These are phyloP conservation scores for Poeciliopsis retropinna DNA, from an alignment of 2,113 vertebrate species.

Conservation along the genomic window DNA sequence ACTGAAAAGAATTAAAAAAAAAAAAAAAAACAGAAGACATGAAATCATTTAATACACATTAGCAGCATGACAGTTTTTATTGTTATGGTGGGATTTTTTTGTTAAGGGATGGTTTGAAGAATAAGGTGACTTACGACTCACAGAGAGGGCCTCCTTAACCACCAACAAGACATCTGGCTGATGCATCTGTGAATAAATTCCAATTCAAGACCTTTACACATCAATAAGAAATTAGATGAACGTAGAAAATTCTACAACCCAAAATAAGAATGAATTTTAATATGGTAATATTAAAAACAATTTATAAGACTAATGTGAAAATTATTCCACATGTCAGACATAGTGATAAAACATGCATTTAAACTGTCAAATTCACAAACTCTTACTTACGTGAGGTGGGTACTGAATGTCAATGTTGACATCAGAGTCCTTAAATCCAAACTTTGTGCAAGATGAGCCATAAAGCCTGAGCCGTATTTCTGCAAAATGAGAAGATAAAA, in stretches of 20 bases:
- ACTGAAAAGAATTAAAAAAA: constrained; percentile 73
- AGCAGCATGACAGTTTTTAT: background rate
- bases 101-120: background rate
- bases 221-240: constrained; percentile 32
- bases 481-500: constrained; percentile 63
- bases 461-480: constrained; percentile 93
- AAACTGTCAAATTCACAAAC: constrained; percentile 25
- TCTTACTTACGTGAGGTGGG: constrained; percentile 88
- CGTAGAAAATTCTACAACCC: background rate
- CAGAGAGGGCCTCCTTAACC: constrained; percentile 89
- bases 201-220: constrained; percentile 64
- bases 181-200: constrained; percentile 87
- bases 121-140: constrained; percentile 84
- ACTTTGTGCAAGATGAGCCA: constrained; percentile 90
- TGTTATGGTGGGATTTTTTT: background rate
- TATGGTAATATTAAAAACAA: background rate
- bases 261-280: background rate
- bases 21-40: constrained; percentile 5
- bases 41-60: background rate
- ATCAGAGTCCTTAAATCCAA: constrained; percentile 94
- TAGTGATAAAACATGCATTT: background rate
- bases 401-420: constrained; percentile 93
- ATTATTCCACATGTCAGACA: background rate
- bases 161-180: constrained; percentile 93
- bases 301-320: background rate